Evolutionary conservation across 2,113 vertebrate species (phyloP), one percentile per base, ranked within the genome.

Genomic region (Solea senegalensis): DNA sequence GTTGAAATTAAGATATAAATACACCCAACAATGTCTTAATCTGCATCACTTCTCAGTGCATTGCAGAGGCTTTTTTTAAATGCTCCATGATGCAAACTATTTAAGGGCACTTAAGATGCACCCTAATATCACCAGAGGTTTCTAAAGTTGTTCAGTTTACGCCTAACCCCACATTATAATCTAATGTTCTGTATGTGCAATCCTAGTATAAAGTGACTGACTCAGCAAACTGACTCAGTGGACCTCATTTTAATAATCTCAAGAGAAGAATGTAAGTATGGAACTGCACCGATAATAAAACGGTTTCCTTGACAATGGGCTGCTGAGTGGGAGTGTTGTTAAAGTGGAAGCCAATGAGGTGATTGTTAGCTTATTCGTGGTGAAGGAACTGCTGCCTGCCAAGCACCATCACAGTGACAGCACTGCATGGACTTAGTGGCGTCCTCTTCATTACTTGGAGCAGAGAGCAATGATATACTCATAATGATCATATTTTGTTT

Each of bases 21-120:
- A 16, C 28, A 34, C 39, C 59, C 58, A 46, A 44, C 53, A 68
- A 14, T 45, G 14, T 74, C 27, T 39, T 70, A 7, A 69, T 69
- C 39, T 76, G 61, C 41, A 61, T 60, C 14, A 6, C 55, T 43
- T 66, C 8, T 79, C 15, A 28, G 9, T 57, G 14, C 52, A 14
- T 9, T 46, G 10, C 15, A 49, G 27, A 65, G 44, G 15, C 27
- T 65, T 41, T 43, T 21, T 74, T 58, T 74, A 14, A 14, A 66
- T 54, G 56, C 55, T 63, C 41, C 55, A 50, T 57, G 40, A 40
- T 67, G 52, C 63, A 54, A 39, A 76, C 49, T 69, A n/a, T 61
- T 65, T 78, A 80, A 82, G 74, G 73, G 74, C 74, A 74, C 76
- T 82, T 76, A 34, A 59, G 61, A 71, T 21, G 69, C 27, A 64